Base-by-base conservation (phyloP, 2,797 vertebrate species). In the Anableps anableps region DNA sequence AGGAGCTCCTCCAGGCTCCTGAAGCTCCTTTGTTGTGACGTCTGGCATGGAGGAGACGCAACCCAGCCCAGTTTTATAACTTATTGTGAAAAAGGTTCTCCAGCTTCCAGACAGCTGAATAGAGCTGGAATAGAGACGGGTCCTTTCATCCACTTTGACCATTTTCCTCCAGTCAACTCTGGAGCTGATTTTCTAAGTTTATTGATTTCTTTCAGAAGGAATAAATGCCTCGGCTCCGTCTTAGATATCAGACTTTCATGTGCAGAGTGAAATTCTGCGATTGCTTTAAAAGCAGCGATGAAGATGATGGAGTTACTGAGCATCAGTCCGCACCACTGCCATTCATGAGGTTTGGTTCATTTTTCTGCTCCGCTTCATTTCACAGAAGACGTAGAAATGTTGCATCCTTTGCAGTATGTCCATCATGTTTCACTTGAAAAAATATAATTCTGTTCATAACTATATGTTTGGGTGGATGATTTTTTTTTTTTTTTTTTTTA, bases 21-120 rank as follows among this genome's bases (percentile, higher is more conserved):
- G 94, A 96, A 2, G 91, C 96, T 36, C 91, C 93, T 51, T 5
- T 95, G 77, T 26, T 92, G 75, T 92, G 78, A 93, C 66, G 34
- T 48, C 47, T 48, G 16, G 16, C 47, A 34, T 7, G 3, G 26
- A n/a, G 11, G 10, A 26, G 9, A 21, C 51, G 51, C n/a, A n/a
- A n/a, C n/a, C n/a, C n/a, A n/a, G n/a, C n/a, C n/a, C n/a, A n/a
- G n/a, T n/a, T n/a, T n/a, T n/a, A 47, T 11, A 43, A 43, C 41
- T 10, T 43, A 47, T 47, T 47, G 45, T 14, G 14, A 11, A 43
- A 47, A 47, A 11, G 2, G 9, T 47, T 47, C 47, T 53, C 21
- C 21, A 23, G 51, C 5, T 23, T 53, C 21, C 16, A 17, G 36
- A 38, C 64, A 38, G 21, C 2, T 34, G 10, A 45, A 41, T n/a